Percentiles rank a stretch among this genome's conserved stretches.
phyloP scores from a whole-genome alignment of 2,113 vertebrate species.

The Hemicordylus capensis region DNA sequence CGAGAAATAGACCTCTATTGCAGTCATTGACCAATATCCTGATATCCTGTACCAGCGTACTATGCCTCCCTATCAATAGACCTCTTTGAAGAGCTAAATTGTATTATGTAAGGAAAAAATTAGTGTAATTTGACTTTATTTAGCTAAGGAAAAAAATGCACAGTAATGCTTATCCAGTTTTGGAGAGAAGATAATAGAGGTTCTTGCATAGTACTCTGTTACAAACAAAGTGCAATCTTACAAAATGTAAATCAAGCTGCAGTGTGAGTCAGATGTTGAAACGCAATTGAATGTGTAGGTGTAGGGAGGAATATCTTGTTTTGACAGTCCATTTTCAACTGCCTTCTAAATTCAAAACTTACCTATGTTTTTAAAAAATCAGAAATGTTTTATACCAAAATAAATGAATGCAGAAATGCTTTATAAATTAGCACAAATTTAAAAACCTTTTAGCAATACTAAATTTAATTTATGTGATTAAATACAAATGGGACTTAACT shows the following conservation, averaged over 20 bases:
- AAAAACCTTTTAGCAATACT: constrained; percentile 3
- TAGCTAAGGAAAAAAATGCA: constrained; percentile 17
- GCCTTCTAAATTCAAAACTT: constrained; percentile 20
- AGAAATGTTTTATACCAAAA: not conserved
- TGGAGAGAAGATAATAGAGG: not conserved
- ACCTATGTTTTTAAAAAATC: not conserved
- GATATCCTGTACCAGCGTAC: too few species aligned
- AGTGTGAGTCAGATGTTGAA: constrained; percentile 22
- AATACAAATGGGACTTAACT: not conserved
- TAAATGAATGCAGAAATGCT: not conserved
- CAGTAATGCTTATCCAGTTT: not conserved
- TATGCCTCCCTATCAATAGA: not conserved
- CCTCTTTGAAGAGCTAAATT: constrained; percentile 15
- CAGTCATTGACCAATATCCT: constrained; percentile 17
- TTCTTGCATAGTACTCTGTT: not conserved
- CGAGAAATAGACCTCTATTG: constrained; percentile 22
- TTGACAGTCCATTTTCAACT: constrained; percentile 9
- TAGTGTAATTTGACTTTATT: constrained; percentile 19
- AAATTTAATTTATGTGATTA: not conserved
- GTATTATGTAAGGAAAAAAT: constrained; percentile 11
- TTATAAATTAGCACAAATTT: not conserved
- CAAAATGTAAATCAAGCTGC: constrained; percentile 18
- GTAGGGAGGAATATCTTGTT: constrained; percentile 24
- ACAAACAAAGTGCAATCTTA: not conserved
- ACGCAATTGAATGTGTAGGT: not conserved